Base-by-base conservation (phyloP, 2,113 vertebrate species). In the Ceyx cyanopectus region DNA sequence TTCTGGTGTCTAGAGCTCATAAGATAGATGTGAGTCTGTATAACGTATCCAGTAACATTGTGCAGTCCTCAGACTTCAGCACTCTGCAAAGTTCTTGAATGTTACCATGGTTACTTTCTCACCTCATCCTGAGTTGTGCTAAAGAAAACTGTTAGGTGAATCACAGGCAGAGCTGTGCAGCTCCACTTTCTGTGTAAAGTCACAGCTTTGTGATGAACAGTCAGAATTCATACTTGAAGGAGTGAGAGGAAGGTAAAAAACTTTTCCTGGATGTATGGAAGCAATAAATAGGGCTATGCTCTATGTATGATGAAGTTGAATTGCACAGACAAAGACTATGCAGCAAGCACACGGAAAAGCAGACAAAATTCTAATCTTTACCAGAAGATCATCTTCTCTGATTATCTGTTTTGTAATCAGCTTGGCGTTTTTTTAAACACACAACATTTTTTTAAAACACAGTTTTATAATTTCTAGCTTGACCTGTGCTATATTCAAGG, bases 11-110 rank as follows among this genome's bases (percentile, higher is more conserved):
- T 80, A 23, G 58, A 69, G 27, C 14, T 87, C 51, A 17, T 65
- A 40, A 27, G 17, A 48, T 48, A 10, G 10, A 9, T 48, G 26
- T 76, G 29, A 16, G 22, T 41, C 48, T 77, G n/a, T 40, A 11
- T 56, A 27, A 50, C 8, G 0, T 69, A 10, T 73, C 2, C 0
- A 10, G 27, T 66, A 65, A 48, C 1, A 0, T 34, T 51, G 26
- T 12, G 51, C 73, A 26, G 37, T 80, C 40, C 30, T 50, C 7
- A 4, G 51, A 62, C 30, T 51, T 41, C 23, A 41, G 41, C 0
- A 1, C 37, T 48, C 34, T 80, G 50, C 0, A 0, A 48, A 88
- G 27, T n/a, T 81, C 32, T 92, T 69, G 43, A 73, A 37, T 51
- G 46, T 50, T 30, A 2, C 30, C 24, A 23, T 45, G n/a, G 27